Evolutionary conservation across 1,140 invertebrate species (phyloP).

Genomic region (Apis cerana): DNA sequence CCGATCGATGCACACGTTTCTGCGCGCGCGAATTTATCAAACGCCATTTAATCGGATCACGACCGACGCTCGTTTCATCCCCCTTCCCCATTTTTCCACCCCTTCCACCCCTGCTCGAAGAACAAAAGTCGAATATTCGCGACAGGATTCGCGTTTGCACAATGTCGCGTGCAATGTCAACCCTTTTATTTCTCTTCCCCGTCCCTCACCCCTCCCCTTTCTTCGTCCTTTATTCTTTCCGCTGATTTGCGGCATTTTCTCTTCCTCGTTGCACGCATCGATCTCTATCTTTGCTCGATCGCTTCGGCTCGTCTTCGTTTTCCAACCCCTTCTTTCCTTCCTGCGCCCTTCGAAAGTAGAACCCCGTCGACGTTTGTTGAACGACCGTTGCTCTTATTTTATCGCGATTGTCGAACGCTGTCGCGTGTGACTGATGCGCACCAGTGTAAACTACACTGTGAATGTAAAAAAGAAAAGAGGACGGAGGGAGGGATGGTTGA

Average conservation of each 20-base stretch:
- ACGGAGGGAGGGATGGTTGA: conserved; percentile 12
- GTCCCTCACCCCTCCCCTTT: conserved; percentile 17
- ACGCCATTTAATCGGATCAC: conserved; percentile 53
- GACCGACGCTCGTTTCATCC: background rate
- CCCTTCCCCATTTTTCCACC: background rate
- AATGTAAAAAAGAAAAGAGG: conserved; percentile 28
- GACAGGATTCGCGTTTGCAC: conserved; percentile 35
- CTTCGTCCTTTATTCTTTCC: conserved; percentile 32
- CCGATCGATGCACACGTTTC: conserved; percentile 26
- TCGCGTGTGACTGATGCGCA: conserved; percentile 4
- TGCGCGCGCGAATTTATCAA: conserved; percentile 48
- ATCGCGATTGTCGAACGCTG: conserved; percentile 60
- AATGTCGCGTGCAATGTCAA: conserved; percentile 18
- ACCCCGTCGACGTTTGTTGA: conserved; percentile 53
- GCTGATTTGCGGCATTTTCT: background rate
- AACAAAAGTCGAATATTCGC: conserved; percentile 56
- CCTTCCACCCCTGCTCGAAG: conserved; percentile 5
- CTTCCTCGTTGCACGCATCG: background rate
- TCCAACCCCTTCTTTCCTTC: too few relatives aligned
- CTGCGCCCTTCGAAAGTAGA: conserved; percentile 17
- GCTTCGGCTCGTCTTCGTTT: background rate
- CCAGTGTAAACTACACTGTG: conserved; percentile 55
- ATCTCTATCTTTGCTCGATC: background rate
- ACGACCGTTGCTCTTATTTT: conserved; percentile 56
- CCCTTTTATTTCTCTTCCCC: conserved; percentile 29